phyloP scores from a whole-genome alignment of 64 coral and sea anemone genomes.

The Montipora capricornis region DNA sequence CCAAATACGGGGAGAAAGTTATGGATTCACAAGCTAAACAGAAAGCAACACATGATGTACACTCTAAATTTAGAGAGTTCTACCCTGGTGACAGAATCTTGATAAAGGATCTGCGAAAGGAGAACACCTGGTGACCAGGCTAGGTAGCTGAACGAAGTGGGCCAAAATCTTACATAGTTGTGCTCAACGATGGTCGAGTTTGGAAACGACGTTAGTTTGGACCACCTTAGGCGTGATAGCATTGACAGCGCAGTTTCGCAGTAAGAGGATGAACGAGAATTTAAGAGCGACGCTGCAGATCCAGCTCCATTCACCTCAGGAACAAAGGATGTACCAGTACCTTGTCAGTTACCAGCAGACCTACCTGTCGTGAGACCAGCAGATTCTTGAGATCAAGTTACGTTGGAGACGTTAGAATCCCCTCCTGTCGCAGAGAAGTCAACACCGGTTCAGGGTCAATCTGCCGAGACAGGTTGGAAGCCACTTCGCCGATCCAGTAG shows the following conservation, averaged over 20 bases:
- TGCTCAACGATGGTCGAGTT: slow-evolving; percentile 51
- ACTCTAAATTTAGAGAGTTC: slow-evolving; percentile 41
- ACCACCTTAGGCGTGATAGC: slow-evolving; percentile 19
- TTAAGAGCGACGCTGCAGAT: neutral
- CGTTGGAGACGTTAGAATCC: too few species aligned
- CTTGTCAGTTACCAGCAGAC: neutral
- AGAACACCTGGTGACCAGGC: slow-evolving; percentile 35
- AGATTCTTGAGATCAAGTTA: neutral
- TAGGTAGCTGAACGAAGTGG: slow-evolving; percentile 36
- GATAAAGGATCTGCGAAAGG: neutral
- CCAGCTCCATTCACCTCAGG: neutral
- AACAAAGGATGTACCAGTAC: neutral
- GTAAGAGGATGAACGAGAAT: neutral
- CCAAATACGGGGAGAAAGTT: slow-evolving; percentile 9
- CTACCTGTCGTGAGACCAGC: neutral
- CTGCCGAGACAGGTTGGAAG: too few species aligned
- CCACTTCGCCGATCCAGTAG: too few species aligned
- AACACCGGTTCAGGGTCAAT: too few species aligned
- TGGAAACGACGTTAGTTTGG: slow-evolving; percentile 42
- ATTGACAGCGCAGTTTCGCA: neutral
- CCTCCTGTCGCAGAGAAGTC: too few species aligned
- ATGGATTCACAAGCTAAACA: slow-evolving; percentile 52
- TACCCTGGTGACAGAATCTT: slow-evolving; percentile 31
- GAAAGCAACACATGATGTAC: slow-evolving; percentile 19
- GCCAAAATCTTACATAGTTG: slow-evolving; percentile 24